These are phyloP conservation scores for roundworm (Caenorhabditis elegans) DNA, from an alignment of 1,140 invertebrate species.

Conservation along the genomic window WBcel235 BX284606.5:5499501-5500000, in stretches of 20 bases:
- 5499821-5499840: neutral
- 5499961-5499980: constrained; percentile 53
- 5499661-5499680: constrained; percentile 50
- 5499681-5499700: constrained; percentile 48
- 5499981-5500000: constrained; percentile 43
- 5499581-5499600: constrained; percentile 49
- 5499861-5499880: neutral
- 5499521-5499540: constrained; percentile 18
- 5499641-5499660: constrained; percentile 50
- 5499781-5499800: no score
- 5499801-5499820: neutral
- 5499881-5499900: neutral
- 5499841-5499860: neutral
- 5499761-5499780: no score
- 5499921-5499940: constrained; percentile 24
- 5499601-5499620: constrained; percentile 47
- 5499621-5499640: constrained; percentile 46
- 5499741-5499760: neutral
- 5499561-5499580: constrained; percentile 46
- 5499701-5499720: neutral
- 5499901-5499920: neutral
- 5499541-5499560: constrained; percentile 35
- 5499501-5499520: neutral
- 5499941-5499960: constrained; percentile 49
- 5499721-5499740: constrained; percentile 37